Evolutionary conservation across 2,888 invertebrate species (phyloP).

Genomic region (Polia nebulosa): DNA sequence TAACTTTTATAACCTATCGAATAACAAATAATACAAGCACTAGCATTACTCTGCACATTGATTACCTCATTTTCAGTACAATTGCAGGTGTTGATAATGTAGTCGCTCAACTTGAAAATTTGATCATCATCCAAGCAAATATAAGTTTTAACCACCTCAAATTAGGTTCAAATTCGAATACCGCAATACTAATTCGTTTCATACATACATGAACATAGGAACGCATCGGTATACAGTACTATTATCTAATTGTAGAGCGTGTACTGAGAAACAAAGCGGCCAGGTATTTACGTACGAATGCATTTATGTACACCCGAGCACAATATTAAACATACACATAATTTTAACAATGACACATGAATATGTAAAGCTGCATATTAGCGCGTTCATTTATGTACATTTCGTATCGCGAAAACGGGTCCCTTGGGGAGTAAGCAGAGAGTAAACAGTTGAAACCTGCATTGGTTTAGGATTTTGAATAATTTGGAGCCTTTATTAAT

Average conservation of each 20-base stretch:
- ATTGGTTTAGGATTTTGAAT: constrained; percentile 8
- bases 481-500: background rate
- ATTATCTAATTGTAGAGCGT: constrained; percentile 55
- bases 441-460: constrained; percentile 22
- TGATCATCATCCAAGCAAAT: background rate
- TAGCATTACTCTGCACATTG: background rate
- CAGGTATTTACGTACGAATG: constrained; percentile 61
- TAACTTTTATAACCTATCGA: background rate
- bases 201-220: constrained; percentile 27
- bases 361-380: constrained; percentile 54
- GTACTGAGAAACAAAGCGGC: constrained; percentile 57
- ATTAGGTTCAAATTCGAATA: constrained; percentile 33
- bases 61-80: constrained; percentile 21
- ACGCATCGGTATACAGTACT: constrained; percentile 44
- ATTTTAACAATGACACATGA: constrained; percentile 58
- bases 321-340: constrained; percentile 62
- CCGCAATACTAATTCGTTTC: constrained; percentile 19
- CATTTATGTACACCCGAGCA: constrained; percentile 50
- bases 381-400: constrained; percentile 30
- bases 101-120: constrained; percentile 34
- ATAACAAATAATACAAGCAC: constrained; percentile 1
- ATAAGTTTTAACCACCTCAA: constrained; percentile 7
- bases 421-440: constrained; percentile 16
- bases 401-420: constrained; percentile 18
- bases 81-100: constrained; percentile 24